Conservation (phyloP, 2,888 invertebrate genomes). For the Rhimphoctona megacephalus region DNA sequence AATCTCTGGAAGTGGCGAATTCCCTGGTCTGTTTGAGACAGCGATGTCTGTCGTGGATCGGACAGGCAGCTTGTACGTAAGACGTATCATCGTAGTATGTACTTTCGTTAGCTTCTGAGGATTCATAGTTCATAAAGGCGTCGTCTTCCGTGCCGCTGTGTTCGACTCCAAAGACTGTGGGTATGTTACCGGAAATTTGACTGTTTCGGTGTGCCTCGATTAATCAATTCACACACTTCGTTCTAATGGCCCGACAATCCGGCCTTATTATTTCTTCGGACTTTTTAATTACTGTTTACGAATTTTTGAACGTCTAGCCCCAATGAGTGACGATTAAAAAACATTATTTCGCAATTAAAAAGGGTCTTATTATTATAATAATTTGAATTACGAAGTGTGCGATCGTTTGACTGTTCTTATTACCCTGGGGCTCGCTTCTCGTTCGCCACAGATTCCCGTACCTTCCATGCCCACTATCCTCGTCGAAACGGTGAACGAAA, state of each 20-base stretch:
- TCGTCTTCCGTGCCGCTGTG: conserved; percentile 77
- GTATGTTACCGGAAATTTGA: conserved; percentile 68
- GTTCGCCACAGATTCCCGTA: conserved; percentile 70
- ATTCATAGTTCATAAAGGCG: conserved; percentile 70
- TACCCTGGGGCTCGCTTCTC: conserved; percentile 71
- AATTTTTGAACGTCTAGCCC: neutral
- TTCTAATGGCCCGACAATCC: conserved; percentile 7
- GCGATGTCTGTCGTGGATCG: conserved; percentile 80
- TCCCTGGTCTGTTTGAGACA: conserved; percentile 80
- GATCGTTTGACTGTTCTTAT: conserved; percentile 63
- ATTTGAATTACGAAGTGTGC: conserved; percentile 50
- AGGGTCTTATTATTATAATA: neutral
- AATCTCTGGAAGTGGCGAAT: conserved; percentile 78
- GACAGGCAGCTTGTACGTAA: conserved; percentile 79
- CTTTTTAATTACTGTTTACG: neutral
- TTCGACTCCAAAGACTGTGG: conserved; percentile 77
- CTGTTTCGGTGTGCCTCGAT: conserved; percentile 27
- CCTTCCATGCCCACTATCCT: conserved; percentile 70
- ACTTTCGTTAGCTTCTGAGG: conserved; percentile 73
- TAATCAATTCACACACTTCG: conserved; percentile 49
- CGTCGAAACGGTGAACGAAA: conserved; percentile 54
- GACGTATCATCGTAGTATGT: conserved; percentile 71
- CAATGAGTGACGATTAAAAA: neutral
- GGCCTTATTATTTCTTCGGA: neutral
- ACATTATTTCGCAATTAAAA: neutral